phyloP scores from a whole-genome alignment of 2,888 invertebrate genomes.

The Mamestra brassicae region DNA sequence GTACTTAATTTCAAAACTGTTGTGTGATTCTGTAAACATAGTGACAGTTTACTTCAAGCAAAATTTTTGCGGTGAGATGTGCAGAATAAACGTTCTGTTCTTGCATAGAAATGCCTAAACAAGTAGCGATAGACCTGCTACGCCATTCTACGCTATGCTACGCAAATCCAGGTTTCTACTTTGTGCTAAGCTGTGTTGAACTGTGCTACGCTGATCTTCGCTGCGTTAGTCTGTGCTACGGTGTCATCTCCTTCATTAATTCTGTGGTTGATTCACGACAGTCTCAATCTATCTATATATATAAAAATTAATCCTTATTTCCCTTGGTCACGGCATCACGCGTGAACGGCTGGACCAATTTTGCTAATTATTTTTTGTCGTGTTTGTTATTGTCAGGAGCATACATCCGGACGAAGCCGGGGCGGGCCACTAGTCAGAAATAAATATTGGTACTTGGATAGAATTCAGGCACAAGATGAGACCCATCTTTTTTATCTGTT shows the following conservation, averaged over 20 bases:
- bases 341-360: too few species aligned
- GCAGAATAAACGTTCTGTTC: not conserved
- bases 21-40: too few species aligned
- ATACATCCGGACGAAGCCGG: too few species aligned
- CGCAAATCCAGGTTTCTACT: not conserved
- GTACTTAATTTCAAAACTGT: too few species aligned
- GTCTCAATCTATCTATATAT: too few species aligned
- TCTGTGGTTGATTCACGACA: not conserved
- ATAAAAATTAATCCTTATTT: too few species aligned
- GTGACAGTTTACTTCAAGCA: too few species aligned
- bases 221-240: not conserved
- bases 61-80: too few species aligned
- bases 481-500: constrained; percentile 5
- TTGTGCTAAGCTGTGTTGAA: not conserved
- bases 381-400: too few species aligned
- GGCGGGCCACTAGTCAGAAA: not conserved
- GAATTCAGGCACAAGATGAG: not conserved
- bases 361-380: too few species aligned
- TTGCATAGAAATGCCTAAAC: not conserved
- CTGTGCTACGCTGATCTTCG: not conserved
- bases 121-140: not conserved
- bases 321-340: too few species aligned
- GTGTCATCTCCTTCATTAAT: not conserved
- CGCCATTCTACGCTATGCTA: not conserved
- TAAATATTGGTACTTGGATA: constrained; percentile 7